Percentiles rank a stretch among this genome's conserved stretches.
Conservation (phyloP, 2,797 vertebrate species). For the Pterois miles region DNA sequence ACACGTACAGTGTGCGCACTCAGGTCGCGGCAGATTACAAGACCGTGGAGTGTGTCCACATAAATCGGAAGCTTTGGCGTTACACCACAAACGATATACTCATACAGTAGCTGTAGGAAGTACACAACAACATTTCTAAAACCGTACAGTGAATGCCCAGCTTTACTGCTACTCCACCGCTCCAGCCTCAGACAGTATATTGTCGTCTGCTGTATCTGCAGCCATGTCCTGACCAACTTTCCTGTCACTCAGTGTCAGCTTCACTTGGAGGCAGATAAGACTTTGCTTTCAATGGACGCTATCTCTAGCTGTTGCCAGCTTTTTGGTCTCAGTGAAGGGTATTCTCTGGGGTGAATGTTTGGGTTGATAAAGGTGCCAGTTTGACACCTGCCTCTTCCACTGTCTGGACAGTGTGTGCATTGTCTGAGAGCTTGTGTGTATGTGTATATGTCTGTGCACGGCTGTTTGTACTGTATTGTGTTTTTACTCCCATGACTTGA, state of each 20-base stretch:
- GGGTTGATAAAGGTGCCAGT: slow-evolving; percentile 71
- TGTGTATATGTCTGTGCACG: slow-evolving; percentile 41
- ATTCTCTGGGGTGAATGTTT: slow-evolving; percentile 78
- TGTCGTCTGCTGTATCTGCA: slow-evolving; percentile 52
- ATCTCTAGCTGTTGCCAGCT: slow-evolving; percentile 54
- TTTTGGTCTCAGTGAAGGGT: slow-evolving; percentile 79
- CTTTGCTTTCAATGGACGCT: slow-evolving; percentile 57
- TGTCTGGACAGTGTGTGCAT: slow-evolving; percentile 58
- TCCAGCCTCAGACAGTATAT: slow-evolving; percentile 22
- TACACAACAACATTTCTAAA: too few species aligned
- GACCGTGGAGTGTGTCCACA: too few species aligned
- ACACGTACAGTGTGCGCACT: too few species aligned
- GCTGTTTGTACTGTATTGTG: slow-evolving; percentile 68
- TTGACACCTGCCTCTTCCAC: slow-evolving; percentile 73
- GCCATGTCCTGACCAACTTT: slow-evolving; percentile 62
- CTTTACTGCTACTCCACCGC: slow-evolving; percentile 14
- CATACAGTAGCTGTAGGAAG: too few species aligned
- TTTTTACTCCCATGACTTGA: slow-evolving; percentile 78
- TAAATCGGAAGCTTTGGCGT: too few species aligned
- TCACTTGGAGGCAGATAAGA: slow-evolving; percentile 57
- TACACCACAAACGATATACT: too few species aligned
- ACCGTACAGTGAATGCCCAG: not conserved
- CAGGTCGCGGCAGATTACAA: too few species aligned
- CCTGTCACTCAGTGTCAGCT: slow-evolving; percentile 75
- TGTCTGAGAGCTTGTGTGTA: not conserved